Evolutionary conservation across 2,113 vertebrate species (phyloP).

Genomic region (Balaeniceps rex): DNA sequence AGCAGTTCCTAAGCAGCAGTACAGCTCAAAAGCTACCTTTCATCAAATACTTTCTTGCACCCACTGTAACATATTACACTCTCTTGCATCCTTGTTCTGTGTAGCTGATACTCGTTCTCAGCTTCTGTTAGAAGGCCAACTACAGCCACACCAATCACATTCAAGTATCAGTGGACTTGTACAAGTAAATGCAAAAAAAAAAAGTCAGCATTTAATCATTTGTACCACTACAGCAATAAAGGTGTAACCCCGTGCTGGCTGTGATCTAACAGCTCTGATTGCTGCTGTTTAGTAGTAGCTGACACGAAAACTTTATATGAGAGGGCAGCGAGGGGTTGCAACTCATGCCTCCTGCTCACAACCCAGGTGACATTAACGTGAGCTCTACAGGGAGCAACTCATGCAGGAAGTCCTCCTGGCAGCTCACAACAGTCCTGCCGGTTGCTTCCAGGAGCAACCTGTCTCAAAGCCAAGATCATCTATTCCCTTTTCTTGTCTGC

Average conservation of each 20-base stretch:
- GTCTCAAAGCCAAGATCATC: background rate
- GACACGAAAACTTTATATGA: background rate
- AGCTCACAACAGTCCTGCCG: background rate
- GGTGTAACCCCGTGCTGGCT: background rate
- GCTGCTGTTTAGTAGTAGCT: background rate
- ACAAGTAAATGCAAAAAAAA: background rate
- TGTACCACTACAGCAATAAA: background rate
- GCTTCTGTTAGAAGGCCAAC: background rate
- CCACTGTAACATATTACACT: background rate
- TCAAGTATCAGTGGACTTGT: background rate
- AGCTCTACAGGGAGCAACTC: background rate
- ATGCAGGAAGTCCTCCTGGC: background rate
- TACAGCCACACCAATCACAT: background rate
- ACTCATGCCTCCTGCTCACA: background rate
- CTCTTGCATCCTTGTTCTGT: background rate
- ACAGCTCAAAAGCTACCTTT: background rate
- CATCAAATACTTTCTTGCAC: background rate
- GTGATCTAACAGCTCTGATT: background rate
- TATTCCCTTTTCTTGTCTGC: background rate
- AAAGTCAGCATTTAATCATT: background rate
- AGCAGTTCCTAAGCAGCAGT: background rate
- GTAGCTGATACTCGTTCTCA: background rate
- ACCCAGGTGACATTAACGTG: background rate
- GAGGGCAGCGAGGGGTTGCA: background rate
- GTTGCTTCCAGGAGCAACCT: background rate